These are phyloP conservation scores for Sinosuthora webbiana DNA, from an alignment of 2,113 vertebrate species.

Conservation along the genomic window DNA sequence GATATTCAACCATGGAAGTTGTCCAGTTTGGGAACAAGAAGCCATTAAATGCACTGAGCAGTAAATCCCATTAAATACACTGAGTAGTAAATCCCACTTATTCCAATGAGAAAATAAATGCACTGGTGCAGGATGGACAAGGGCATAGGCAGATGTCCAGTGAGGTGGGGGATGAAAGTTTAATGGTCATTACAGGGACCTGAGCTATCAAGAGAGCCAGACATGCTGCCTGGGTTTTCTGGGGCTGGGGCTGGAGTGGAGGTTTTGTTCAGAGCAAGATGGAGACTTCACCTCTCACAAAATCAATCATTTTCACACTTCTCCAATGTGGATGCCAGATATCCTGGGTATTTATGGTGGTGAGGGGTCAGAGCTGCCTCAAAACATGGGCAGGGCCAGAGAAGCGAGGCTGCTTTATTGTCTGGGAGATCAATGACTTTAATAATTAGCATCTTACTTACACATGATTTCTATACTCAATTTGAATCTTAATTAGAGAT, in stretches of 20 bases:
- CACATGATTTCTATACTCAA: constrained; percentile 48
- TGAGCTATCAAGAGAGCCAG: background rate
- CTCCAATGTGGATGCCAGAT: background rate
- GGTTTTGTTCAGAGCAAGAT: background rate
- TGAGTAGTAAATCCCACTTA: background rate
- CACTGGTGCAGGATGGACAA: background rate
- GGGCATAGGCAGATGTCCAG: background rate
- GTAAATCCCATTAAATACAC: background rate
- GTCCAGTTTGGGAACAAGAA: background rate
- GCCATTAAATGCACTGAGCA: background rate
- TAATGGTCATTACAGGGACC: background rate
- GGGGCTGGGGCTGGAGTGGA: background rate
- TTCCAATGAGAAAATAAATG: background rate
- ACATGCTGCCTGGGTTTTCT: background rate
- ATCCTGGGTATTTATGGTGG: rapidly evolving
- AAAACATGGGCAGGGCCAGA: background rate
- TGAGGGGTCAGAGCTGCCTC: background rate
- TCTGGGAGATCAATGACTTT: constrained; percentile 59
- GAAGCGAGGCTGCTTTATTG: background rate
- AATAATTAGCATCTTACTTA: constrained; percentile 68
- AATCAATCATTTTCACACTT: background rate
- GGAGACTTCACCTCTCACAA: background rate
- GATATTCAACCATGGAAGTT: background rate
- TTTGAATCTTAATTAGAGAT: constrained; percentile 59
- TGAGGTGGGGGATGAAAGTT: background rate